A percentile compares a stretch with the other conserved stretches of the same genome.
These are phyloP conservation scores for Morus bassanus DNA, from an alignment of 2,797 vertebrate species.

Conservation along the genomic window DNA sequence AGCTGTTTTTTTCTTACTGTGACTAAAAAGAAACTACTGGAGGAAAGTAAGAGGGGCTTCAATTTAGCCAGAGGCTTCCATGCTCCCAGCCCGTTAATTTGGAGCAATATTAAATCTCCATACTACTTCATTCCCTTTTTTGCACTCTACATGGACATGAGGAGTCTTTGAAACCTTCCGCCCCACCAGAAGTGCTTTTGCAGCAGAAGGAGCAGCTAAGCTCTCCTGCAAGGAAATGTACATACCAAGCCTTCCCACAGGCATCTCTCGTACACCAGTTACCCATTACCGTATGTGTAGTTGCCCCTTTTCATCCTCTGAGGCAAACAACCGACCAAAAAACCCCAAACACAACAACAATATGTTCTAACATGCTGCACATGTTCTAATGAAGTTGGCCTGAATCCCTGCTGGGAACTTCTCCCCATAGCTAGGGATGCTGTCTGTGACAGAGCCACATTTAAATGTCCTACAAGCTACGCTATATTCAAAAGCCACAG, in stretches of 20 bases:
- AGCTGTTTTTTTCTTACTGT: not conserved
- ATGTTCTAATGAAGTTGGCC: not conserved
- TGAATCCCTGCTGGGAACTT: not conserved
- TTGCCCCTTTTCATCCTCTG: not conserved
- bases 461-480: not conserved
- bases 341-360: not conserved
- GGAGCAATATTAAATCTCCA: not conserved
- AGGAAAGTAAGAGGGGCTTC: not conserved
- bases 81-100: not conserved
- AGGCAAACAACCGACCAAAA: not conserved
- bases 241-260: not conserved
- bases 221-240: not conserved
- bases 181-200: not conserved
- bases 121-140: not conserved
- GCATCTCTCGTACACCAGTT: not conserved
- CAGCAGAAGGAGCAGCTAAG: not conserved
- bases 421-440: not conserved
- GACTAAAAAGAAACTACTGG: not conserved
- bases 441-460: not conserved
- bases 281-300: not conserved
- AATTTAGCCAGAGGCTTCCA: not conserved
- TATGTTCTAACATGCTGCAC: not conserved
- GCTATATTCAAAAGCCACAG: not conserved
- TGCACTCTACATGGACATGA: not conserved
- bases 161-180: not conserved